Base-by-base conservation (phyloP, 2,113 vertebrate genomes). In the Onychorhynchus coronatus region DNA sequence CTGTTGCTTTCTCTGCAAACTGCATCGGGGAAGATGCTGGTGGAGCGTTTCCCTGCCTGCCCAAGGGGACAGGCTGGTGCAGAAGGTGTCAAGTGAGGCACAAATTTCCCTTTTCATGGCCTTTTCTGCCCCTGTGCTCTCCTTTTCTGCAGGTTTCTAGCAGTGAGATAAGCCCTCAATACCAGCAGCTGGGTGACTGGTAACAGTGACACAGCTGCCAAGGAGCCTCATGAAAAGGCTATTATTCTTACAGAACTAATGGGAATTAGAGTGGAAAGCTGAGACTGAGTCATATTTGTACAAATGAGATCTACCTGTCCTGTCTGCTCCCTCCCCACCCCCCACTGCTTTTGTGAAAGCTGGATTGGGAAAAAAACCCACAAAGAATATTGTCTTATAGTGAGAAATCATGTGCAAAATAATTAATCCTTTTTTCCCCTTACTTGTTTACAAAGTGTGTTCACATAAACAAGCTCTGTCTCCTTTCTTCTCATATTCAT, bases 1-100 rank as follows among this genome's bases (percentile, higher is more conserved):
- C 30, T 1, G 4, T 6, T 1, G 1, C 28, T 66, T 35, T 41
- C 15, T 72, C 31, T 9, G 3, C 70, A 61, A 27, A 30, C 1
- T 3, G 3, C 4, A 1, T 7, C 14, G 47, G 59, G 70, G 23
- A 49, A 35, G 41, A 24, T 70, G 15, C 17, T 70, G 50, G 11
- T 11, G 20, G 12, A 18, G 25, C 17, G 2, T 16, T 13, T 50
- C 24, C 62, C 42, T 61, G 25, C 31, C 12, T 35, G 1, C 19
- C n/a, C 52, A 30, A 11, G n/a, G 18, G 59, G 27, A 27, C 0
- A 0, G 6, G 25, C 5, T 65, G 28, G 44, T 13, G 28, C 28
- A 90, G 44, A 59, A n/a, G 14, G 22, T 17, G 4, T 13, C 1
- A 4, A 62, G n/a, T 0, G 0, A 81, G 50, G 21, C 62, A 71